Evolutionary conservation across 2,113 vertebrate species (phyloP), one percentile per base, ranked within the genome.

Genomic region (Thunnus thynnus): DNA sequence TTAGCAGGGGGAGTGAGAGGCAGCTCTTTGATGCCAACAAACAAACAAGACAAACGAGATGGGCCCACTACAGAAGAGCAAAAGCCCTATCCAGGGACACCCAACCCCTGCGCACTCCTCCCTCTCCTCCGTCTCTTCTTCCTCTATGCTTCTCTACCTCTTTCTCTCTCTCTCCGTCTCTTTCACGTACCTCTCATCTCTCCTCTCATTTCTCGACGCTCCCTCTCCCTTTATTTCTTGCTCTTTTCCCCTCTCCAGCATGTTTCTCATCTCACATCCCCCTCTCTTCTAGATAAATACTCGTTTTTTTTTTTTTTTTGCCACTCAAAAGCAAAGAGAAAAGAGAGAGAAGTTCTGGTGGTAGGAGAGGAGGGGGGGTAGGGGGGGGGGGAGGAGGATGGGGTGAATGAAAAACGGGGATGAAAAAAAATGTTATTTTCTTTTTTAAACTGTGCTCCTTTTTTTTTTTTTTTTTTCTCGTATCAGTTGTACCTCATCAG

Each of bases 11-110:
- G 86, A 91, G 85, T 87, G 88, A 92, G 87, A 87, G 86, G 87
- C 89, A 84, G 81, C 67, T 56, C 93, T 94, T 94, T 95, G 92
- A 94, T 93, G 90, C 86, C 89, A 91, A 90, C 93, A 92, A 92
- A 93, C 91, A 94, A 94, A 94, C 93, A 94, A 91, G 91, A 90
- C 87, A 92, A 92, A 92, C 82, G 85, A 93, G 91, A 92, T 88
- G 89, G 91, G 92, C 89, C 92, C 86, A 87, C 87, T 91, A 88
- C 87, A 93, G 85, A 91, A 79, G 86, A 94, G 86, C 80, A 61
- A 54, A 72, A 89, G 71, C 80, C 90, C 86, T 58, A 88, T 88
- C 91, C 84, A 90, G 93, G 93, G 93, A 94, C 92, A 85, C 83
- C 81, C 84, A 81, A 85, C 79, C 82, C 91, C 77, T 64, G 78